Evolutionary conservation across 64 coral and sea anemone species (phyloP), one percentile per base, ranked within the genome.

Genomic region (Pocillopora damicornis): DNA sequence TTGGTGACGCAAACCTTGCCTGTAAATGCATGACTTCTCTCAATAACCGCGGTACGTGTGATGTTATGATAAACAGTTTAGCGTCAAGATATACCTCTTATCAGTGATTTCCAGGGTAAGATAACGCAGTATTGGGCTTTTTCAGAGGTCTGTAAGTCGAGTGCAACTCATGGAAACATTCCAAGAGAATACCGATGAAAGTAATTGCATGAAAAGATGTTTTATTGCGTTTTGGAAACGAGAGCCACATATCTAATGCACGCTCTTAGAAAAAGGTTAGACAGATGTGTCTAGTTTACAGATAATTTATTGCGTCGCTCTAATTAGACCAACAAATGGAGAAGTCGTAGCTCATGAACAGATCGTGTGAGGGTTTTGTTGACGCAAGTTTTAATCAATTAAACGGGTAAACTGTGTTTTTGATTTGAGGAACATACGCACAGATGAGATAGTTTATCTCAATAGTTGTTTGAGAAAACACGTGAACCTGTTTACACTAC

Each of bases 1-100:
- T 68, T 18, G 64, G 13, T 23, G 64, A 22, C 22, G 11, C 56
- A 37, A 72, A 67, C 64, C 17, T 67, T 20, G 64, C 64, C 17
- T 20, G 15, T 6, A 7, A 71, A 51, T 51, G 42, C 42, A 51
- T 51, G 22, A 71, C 22, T 20, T 23, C 67, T 20, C 20, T 23
- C 11, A 71, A 71, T 72, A 57, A 65, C 0, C 16, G 8, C 64
- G 18, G 16, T 20, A 79, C 11, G 35, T 66, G 37, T 14, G 38
- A 20, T 22, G 11, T 65, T 37, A 71, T 15, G 81, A 85, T 85
- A 85, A 85, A 85, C 81, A 85, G 72, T 85, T 85, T 85, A 72
- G 17, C 4, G 81, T 30, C 81, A 13, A 85, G 22, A 73, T 51
- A 14, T 37, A 85, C 13, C 81, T 72, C 81, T 85, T 85, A 85